Evolutionary conservation across 2,797 vertebrate species (phyloP).

Genomic region (Poeciliopsis turneri): DNA sequence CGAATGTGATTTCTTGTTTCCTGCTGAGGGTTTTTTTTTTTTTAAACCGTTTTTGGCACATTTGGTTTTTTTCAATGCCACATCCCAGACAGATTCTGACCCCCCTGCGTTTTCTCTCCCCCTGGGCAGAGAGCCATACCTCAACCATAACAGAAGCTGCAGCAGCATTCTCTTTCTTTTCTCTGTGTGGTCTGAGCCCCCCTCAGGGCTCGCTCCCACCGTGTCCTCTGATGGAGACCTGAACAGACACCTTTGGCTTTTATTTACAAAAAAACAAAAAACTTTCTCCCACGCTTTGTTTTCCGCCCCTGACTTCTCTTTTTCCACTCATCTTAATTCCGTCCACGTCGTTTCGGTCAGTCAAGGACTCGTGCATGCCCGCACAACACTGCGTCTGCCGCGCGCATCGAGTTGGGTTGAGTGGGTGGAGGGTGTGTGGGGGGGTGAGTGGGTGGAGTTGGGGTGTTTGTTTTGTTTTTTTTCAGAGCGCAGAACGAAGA

Average conservation of each 20-base stretch:
- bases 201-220: constrained; percentile 13
- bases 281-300: constrained; percentile 44
- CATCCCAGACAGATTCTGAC: background rate
- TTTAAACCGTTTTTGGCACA: background rate
- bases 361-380: constrained; percentile 26
- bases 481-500: constrained; percentile 53
- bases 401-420: constrained; percentile 2
- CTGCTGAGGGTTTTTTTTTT: background rate
- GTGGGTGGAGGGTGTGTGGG: no score
- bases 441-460: background rate
- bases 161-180: constrained; percentile 3
- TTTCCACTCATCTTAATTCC: constrained; percentile 30
- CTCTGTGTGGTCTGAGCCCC: constrained; percentile 21
- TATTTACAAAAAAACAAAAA: background rate
- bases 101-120: background rate
- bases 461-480: background rate
- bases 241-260: constrained; percentile 36
- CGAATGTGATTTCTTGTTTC: background rate
- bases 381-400: constrained; percentile 12
- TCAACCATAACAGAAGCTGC: background rate
- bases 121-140: background rate
- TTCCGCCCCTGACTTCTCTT: constrained; percentile 23
- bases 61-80: background rate
- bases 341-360: constrained; percentile 30
- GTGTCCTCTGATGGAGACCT: constrained; percentile 30